Conservation (phyloP, 2,797 vertebrate species). For the Acrocephalus scirpaceus region DNA sequence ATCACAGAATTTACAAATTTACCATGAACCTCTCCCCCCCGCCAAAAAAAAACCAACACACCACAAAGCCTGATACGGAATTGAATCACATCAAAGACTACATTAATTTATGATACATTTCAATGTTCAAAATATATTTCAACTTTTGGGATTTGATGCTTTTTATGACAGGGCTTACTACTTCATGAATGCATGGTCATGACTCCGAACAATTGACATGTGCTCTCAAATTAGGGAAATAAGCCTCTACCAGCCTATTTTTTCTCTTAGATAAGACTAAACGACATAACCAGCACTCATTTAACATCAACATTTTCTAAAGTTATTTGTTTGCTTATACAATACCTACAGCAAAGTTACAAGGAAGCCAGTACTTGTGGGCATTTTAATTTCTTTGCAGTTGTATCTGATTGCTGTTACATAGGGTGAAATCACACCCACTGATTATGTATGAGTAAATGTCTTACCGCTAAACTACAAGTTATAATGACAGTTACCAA, state of each 20-base stretch:
- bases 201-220: background rate
- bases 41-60: background rate
- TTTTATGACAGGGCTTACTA: background rate
- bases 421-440: accelerated
- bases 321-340: background rate
- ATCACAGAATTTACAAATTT: accelerated
- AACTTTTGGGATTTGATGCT: background rate
- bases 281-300: background rate
- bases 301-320: background rate
- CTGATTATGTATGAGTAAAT: accelerated
- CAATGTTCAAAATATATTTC: accelerated
- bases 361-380: background rate
- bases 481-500: background rate
- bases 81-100: background rate
- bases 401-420: background rate
- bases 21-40: accelerated
- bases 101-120: background rate
- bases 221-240: background rate
- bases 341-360: background rate
- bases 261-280: background rate
- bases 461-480: background rate
- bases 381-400: background rate
- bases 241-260: background rate
- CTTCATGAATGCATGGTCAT: background rate
- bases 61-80: accelerated